A percentile compares a stretch with the other conserved stretches of the same genome.
Evolutionary conservation across 2,113 vertebrate species (phyloP).

Genomic region (Psilopsiagon aymara): DNA sequence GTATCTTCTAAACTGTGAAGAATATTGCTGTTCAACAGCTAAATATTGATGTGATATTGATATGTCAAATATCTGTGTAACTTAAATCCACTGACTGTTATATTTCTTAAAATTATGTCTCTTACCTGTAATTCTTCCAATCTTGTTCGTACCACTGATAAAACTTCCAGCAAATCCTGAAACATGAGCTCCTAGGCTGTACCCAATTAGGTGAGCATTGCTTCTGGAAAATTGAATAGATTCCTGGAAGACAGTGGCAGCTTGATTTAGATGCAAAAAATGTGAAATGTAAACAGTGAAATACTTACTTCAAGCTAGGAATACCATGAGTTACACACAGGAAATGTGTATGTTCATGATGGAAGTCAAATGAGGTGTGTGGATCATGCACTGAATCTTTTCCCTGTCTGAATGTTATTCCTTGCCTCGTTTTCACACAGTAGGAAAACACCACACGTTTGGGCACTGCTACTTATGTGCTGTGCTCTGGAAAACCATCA

Average conservation of each 20-base stretch:
- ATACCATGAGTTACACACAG: not conserved
- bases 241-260: constrained; percentile 77
- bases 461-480: not conserved
- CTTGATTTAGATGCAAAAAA: not conserved
- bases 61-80: not conserved
- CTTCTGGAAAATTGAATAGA: constrained; percentile 76
- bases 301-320: not conserved
- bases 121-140: constrained; percentile 95
- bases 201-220: constrained; percentile 91
- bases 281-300: not conserved
- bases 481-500: not conserved
- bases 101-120: not conserved
- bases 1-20: not conserved
- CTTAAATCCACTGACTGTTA: not conserved
- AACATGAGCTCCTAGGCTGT: constrained; percentile 95
- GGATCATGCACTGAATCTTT: not conserved
- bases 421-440: not conserved
- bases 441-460: not conserved
- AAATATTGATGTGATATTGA: not conserved
- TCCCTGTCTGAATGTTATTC: not conserved
- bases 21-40: not conserved
- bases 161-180: constrained; percentile 93
- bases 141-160: constrained; percentile 78
- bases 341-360: not conserved
- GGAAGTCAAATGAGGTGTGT: not conserved